Evolutionary conservation across 2,888 invertebrate genomes (phyloP).

Genomic region (Willowsia nigromaculata): DNA sequence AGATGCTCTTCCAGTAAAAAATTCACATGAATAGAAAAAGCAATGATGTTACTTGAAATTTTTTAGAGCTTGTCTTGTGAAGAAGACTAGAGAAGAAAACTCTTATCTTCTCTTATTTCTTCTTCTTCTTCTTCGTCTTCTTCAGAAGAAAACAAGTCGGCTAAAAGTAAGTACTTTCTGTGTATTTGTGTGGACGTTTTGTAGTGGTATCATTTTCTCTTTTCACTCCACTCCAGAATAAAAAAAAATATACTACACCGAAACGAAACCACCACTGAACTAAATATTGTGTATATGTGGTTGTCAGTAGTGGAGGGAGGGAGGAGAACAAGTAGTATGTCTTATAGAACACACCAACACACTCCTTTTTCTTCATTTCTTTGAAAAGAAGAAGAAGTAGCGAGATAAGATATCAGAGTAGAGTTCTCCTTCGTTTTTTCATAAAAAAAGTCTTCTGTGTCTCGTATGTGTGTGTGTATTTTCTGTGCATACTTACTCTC

Average conservation of each 20-base stretch:
- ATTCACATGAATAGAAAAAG: conserved; percentile 34
- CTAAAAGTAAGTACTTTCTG: neutral
- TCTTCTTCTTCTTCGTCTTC: conserved; percentile 9
- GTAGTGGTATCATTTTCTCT: conserved; percentile 40
- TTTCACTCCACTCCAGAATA: neutral
- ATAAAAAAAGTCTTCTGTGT: neutral
- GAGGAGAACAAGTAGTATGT: neutral
- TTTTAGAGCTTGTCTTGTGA: conserved; percentile 25
- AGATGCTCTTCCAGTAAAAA: neutral
- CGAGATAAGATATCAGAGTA: conserved; percentile 50
- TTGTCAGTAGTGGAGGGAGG: neutral
- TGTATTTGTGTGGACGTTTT: conserved; percentile 9
- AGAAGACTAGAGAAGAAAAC: conserved; percentile 15
- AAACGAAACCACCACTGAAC: too few species aligned
- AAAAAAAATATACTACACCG: neutral
- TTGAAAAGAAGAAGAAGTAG: neutral
- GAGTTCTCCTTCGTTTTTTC: conserved; percentile 8
- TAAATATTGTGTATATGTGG: neutral
- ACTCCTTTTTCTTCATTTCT: neutral
- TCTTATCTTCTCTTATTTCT: conserved; percentile 50
- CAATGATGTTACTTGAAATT: conserved; percentile 65
- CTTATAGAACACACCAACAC: neutral
- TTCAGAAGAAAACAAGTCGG: neutral
- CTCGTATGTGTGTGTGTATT: conserved; percentile 12
- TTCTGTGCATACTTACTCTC: conserved; percentile 42